A percentile compares a stretch with the other conserved stretches of the same genome.
Evolutionary conservation across 2,888 invertebrate species (phyloP).

Genomic region (Plagodis pulveraria): DNA sequence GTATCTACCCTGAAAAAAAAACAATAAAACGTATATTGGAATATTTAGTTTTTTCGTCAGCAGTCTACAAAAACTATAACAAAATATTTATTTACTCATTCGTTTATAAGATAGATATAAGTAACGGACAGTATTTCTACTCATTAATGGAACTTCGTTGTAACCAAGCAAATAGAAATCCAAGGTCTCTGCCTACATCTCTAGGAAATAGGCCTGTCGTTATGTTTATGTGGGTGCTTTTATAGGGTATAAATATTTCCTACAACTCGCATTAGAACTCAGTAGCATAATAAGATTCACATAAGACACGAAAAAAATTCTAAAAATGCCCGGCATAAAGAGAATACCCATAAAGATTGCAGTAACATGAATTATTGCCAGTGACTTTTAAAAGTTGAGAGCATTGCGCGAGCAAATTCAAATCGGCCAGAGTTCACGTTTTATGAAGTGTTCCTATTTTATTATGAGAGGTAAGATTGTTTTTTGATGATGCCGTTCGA

Average conservation of each 20-base stretch:
- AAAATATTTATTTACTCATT: no score
- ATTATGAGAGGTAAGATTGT: slow-evolving; percentile 40
- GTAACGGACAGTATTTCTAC: no score
- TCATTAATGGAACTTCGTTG: no score
- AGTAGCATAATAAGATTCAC: not conserved
- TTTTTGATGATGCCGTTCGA: slow-evolving; percentile 24
- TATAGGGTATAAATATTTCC: not conserved
- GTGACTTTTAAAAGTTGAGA: slow-evolving; percentile 60
- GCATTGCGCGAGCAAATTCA: slow-evolving; percentile 50
- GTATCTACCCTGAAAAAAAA: no score
- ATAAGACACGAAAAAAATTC: slow-evolving; percentile 15
- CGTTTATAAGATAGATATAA: no score
- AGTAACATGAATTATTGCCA: slow-evolving; percentile 60
- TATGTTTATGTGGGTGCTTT: no score
- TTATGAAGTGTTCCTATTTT: slow-evolving; percentile 56
- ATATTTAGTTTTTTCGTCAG: no score
- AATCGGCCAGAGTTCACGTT: slow-evolving; percentile 49
- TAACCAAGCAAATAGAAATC: no score
- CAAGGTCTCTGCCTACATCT: no score
- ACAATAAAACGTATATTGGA: no score
- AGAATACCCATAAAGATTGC: slow-evolving; percentile 47
- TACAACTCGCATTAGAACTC: not conserved
- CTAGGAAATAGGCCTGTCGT: no score
- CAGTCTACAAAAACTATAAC: no score
- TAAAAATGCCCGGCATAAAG: slow-evolving; percentile 37